These are phyloP conservation scores for Taeniopygia guttata DNA, from an alignment of 2,797 vertebrate genomes.

Conservation along the genomic window DNA sequence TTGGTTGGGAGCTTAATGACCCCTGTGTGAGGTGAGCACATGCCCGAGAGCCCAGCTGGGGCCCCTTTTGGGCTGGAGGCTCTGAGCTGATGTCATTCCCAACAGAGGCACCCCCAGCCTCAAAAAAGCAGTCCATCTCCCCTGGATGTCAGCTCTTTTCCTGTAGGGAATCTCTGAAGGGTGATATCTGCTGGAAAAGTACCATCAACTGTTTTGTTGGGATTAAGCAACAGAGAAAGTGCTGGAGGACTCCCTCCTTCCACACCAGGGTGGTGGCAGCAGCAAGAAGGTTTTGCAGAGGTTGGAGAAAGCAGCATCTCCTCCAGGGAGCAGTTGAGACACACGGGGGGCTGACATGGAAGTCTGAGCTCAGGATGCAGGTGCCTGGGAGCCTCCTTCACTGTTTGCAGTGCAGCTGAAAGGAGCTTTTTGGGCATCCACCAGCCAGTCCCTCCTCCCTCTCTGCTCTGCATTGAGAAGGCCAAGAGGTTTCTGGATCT, in stretches of 20 bases:
- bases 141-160: neutral
- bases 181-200: neutral
- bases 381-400: neutral
- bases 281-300: neutral
- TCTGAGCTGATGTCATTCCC: neutral
- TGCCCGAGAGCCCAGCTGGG: neutral
- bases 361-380: neutral
- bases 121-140: neutral
- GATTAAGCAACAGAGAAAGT: neutral
- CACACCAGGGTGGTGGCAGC: neutral
- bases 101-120: neutral
- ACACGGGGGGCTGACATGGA: fast-evolving
- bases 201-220: neutral
- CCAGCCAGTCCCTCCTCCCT: neutral
- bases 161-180: neutral
- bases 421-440: neutral
- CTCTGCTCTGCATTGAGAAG: neutral
- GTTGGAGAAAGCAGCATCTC: neutral
- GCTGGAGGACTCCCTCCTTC: neutral
- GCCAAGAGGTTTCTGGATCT: neutral
- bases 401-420: neutral
- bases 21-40: neutral
- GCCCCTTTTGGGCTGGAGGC: fast-evolving
- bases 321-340: neutral
- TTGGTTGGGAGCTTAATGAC: neutral